Evolutionary conservation across 2,888 invertebrate genomes (phyloP).

Genomic region (Melinaea marsaeus): DNA sequence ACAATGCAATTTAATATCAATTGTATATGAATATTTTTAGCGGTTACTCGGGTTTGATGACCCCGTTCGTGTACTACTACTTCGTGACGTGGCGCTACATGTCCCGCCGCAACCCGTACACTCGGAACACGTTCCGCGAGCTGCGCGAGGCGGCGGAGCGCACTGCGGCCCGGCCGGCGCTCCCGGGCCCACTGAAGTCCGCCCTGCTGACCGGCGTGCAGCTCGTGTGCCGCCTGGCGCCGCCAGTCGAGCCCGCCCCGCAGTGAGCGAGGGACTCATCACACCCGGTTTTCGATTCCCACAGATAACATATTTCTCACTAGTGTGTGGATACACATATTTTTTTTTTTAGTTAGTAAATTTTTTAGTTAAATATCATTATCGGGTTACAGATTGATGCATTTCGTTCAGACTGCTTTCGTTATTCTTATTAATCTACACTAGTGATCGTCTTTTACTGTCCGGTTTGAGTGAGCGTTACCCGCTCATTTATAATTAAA

Average conservation of each 20-base stretch:
- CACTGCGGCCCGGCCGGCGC: conserved; percentile 81
- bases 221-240: conserved; percentile 88
- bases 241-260: conserved; percentile 69
- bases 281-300: neutral
- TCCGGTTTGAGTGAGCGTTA: too few species aligned
- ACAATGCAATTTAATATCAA: too few species aligned
- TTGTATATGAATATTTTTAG: conserved; percentile 67
- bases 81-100: conserved; percentile 94
- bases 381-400: too few species aligned
- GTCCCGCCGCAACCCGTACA: conserved; percentile 97
- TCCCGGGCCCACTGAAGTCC: conserved; percentile 82
- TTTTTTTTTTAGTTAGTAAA: too few species aligned
- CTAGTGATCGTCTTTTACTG: too few species aligned
- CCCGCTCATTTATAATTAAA: too few species aligned
- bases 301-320: neutral
- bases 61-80: conserved; percentile 98
- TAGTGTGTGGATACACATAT: neutral
- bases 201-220: conserved; percentile 79
- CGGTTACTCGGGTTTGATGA: conserved; percentile 92
- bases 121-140: conserved; percentile 94
- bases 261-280: conserved; percentile 39
- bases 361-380: too few species aligned
- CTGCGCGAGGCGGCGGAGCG: conserved; percentile 85
- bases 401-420: too few species aligned
- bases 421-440: too few species aligned